phyloP scores from a whole-genome alignment of 2,888 invertebrate species.

The Pyrocoelia pectoralis region DNA sequence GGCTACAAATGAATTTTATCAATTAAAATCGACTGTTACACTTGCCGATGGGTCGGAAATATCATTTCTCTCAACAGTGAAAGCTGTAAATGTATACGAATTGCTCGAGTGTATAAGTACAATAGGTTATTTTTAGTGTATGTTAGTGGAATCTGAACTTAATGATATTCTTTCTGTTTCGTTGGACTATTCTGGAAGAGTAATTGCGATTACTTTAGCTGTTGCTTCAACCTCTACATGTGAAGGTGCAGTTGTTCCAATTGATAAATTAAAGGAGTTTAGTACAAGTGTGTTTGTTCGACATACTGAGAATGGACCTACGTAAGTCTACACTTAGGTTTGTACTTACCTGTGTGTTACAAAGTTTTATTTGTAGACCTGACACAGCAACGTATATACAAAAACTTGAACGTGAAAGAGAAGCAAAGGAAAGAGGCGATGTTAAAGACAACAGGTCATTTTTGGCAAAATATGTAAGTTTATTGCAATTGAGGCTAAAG shows the following conservation, averaged over 20 bases:
- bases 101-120: not conserved
- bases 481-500: not conserved
- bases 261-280: slow-evolving; percentile 65
- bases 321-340: slow-evolving; percentile 60
- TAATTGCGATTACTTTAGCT: slow-evolving; percentile 74
- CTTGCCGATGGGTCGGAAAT: slow-evolving; percentile 72
- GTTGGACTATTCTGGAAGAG: slow-evolving; percentile 79
- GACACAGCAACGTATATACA: slow-evolving; percentile 96
- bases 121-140: slow-evolving; percentile 63
- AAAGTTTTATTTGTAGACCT: slow-evolving; percentile 67
- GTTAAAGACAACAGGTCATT: slow-evolving; percentile 95
- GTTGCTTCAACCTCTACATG: slow-evolving; percentile 61
- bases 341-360: slow-evolving; percentile 11
- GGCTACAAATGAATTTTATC: slow-evolving; percentile 75
- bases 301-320: slow-evolving; percentile 83
- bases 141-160: slow-evolving; percentile 77
- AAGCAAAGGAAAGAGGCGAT: slow-evolving; percentile 88
- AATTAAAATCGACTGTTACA: slow-evolving; percentile 73
- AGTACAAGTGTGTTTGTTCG: slow-evolving; percentile 82
- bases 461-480: slow-evolving; percentile 95
- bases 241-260: slow-evolving; percentile 58
- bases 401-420: slow-evolving; percentile 90
- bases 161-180: slow-evolving; percentile 83
- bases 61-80: slow-evolving; percentile 79
- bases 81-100: slow-evolving; percentile 67